phyloP scores from a whole-genome alignment of 2,888 invertebrate genomes.

The Tetramorium bicarinatum region DNA sequence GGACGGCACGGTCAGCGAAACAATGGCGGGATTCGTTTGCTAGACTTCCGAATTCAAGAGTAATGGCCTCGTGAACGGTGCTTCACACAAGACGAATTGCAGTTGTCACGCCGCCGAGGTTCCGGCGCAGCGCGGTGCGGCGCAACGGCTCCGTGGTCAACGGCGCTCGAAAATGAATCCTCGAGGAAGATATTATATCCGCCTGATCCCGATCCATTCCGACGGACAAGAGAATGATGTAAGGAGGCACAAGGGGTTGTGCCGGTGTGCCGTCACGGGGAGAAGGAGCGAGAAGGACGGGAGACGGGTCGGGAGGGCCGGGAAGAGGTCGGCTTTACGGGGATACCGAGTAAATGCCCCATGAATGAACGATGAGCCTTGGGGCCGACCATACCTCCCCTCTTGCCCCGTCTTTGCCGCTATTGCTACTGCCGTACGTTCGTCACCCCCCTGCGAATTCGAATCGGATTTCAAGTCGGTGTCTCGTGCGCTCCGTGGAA shows the following conservation, averaged over 20 bases:
- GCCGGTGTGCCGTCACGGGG: slow-evolving; percentile 42
- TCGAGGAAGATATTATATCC: slow-evolving; percentile 81
- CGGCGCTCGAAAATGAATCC: slow-evolving; percentile 78
- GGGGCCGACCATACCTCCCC: slow-evolving; percentile 74
- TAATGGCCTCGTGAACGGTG: slow-evolving; percentile 55
- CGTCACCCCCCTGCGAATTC: slow-evolving; percentile 75
- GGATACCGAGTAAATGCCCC: slow-evolving; percentile 85
- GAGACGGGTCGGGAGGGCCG: slow-evolving; percentile 56
- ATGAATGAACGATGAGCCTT: slow-evolving; percentile 86
- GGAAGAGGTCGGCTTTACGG: slow-evolving; percentile 81
- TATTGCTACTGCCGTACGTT: slow-evolving; percentile 31
- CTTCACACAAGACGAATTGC: slow-evolving; percentile 60
- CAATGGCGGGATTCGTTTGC: slow-evolving; percentile 48
- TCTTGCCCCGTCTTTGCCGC: slow-evolving; percentile 53
- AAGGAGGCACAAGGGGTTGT: slow-evolving; percentile 75
- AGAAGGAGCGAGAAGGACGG: slow-evolving; percentile 55
- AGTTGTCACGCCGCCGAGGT: slow-evolving; percentile 54
- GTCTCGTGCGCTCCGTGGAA: slow-evolving; percentile 73
- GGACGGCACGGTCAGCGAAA: slow-evolving; percentile 41
- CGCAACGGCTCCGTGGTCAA: slow-evolving; percentile 59
- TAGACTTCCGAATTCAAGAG: slow-evolving; percentile 53
- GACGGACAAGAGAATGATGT: slow-evolving; percentile 81
- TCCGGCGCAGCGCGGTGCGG: slow-evolving; percentile 30
- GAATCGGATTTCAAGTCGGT: slow-evolving; percentile 82
- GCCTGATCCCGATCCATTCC: slow-evolving; percentile 83